phyloP scores from a whole-genome alignment of 2,797 vertebrate species.

The Momotus momota region DNA sequence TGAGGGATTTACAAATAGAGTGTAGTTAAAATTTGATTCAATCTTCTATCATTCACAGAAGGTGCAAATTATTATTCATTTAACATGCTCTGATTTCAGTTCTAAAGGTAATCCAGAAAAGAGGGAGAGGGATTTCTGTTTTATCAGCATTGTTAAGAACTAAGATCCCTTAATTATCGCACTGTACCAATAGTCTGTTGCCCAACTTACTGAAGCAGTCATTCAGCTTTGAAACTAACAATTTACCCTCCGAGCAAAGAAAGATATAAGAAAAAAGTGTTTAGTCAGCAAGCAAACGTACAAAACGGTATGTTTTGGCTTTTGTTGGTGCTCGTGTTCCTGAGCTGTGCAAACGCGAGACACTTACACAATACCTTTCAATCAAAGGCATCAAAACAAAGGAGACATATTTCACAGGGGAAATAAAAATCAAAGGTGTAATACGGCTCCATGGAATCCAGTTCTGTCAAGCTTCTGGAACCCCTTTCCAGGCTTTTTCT shows the following conservation, averaged over 20 bases:
- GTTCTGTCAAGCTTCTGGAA: neutral
- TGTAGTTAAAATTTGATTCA: constrained; percentile 89
- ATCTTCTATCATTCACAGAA: constrained; percentile 81
- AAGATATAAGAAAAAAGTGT: constrained; percentile 38
- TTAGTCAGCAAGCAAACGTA: constrained; percentile 59
- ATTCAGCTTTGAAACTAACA: constrained; percentile 74
- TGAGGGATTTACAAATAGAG: constrained; percentile 87
- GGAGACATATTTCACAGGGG: constrained; percentile 5
- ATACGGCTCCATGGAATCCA: neutral
- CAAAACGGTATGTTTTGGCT: constrained; percentile 57
- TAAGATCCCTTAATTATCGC: constrained; percentile 73
- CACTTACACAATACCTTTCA: constrained; percentile 32
- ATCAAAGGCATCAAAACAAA: constrained; percentile 43
- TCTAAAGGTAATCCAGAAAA: constrained; percentile 78
- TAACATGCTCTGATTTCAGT: constrained; percentile 74
- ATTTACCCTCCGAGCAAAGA: constrained; percentile 52
- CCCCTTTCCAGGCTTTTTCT: neutral
- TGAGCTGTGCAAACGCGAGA: neutral
- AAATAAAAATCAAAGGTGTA: neutral
- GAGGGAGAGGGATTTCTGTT: constrained; percentile 73
- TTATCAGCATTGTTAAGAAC: constrained; percentile 77
- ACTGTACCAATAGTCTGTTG: constrained; percentile 66
- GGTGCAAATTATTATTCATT: constrained; percentile 79
- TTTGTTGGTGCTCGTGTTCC: constrained; percentile 12
- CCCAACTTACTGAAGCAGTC: constrained; percentile 59